These are phyloP conservation scores for Adineta ricciae DNA, from an alignment of 2,888 invertebrate genomes.

Conservation along the genomic window DNA sequence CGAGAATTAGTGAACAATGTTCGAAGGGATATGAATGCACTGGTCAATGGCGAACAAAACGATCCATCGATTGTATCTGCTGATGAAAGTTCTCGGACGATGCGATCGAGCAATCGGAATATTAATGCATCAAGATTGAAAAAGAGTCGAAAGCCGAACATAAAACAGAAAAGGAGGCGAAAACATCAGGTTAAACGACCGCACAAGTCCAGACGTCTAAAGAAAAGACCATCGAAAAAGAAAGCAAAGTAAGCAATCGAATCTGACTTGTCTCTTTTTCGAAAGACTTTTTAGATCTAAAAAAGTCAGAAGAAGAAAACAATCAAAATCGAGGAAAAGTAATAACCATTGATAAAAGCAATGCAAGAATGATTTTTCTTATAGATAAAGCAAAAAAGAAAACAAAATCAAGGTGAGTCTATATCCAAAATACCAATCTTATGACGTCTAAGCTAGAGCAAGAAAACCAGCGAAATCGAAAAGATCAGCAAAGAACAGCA, in stretches of 20 bases:
- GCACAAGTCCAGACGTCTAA: too few relatives aligned
- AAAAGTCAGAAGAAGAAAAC: not conserved
- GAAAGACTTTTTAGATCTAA: too few relatives aligned
- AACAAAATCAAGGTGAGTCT: not conserved
- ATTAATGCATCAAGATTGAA: not conserved
- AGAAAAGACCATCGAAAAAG: not conserved
- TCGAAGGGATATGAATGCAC: not conserved
- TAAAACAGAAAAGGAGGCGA: not conserved
- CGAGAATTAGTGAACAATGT: constrained; percentile 1
- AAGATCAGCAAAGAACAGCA: not conserved
- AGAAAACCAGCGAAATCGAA: not conserved
- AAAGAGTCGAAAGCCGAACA: not conserved
- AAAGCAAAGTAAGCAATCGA: not conserved
- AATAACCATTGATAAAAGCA: not conserved
- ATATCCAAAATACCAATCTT: not conserved
- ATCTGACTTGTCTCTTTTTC: too few relatives aligned
- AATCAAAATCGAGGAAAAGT: not conserved
- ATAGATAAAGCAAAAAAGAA: not conserved
- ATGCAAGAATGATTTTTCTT: not conserved
- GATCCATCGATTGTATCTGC: not conserved
- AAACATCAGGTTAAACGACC: too few relatives aligned
- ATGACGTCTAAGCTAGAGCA: not conserved
- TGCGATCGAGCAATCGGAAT: not conserved
- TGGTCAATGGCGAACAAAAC: not conserved
- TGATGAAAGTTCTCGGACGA: too few relatives aligned